Evolutionary conservation across 2,113 vertebrate genomes (phyloP).

Genomic region (Gracilinanus agilis): DNA sequence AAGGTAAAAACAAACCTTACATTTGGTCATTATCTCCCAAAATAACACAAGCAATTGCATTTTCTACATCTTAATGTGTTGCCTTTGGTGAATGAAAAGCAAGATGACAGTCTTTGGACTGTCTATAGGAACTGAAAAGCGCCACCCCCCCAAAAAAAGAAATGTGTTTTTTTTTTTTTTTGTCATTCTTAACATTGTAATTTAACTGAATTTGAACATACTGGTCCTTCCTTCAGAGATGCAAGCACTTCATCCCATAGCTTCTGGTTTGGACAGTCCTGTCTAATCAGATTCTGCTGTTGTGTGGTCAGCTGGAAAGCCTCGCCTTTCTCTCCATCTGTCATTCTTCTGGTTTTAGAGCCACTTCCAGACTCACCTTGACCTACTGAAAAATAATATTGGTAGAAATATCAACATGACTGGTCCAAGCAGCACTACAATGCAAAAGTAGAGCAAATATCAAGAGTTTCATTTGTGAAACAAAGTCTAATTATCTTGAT

Average conservation of each 20-base stretch:
- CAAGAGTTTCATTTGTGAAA: background rate
- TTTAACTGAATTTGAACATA: constrained; percentile 80
- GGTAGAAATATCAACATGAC: constrained; percentile 56
- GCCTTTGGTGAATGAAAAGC: background rate
- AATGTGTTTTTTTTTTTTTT: background rate
- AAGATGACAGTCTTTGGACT: background rate
- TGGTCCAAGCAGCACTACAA: constrained; percentile 49
- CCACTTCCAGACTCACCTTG: constrained; percentile 82
- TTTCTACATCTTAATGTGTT: background rate
- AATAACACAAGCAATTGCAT: background rate
- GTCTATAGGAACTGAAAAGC: background rate
- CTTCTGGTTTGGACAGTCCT: constrained; percentile 96
- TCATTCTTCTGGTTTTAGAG: constrained; percentile 87
- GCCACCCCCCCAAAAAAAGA: background rate
- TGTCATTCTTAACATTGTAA: background rate
- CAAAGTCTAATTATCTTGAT: background rate
- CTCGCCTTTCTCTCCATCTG: constrained; percentile 89
- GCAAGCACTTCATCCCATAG: constrained; percentile 97
- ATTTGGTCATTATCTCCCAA: background rate
- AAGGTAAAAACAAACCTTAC: background rate
- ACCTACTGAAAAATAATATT: constrained; percentile 77
- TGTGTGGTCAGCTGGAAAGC: constrained; percentile 94
- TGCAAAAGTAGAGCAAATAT: constrained; percentile 13
- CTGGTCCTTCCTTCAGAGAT: constrained; percentile 95
- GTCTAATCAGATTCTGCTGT: constrained; percentile 92